Base-by-base conservation (phyloP, 2,888 invertebrate genomes). In the Catocala fraxini region DNA sequence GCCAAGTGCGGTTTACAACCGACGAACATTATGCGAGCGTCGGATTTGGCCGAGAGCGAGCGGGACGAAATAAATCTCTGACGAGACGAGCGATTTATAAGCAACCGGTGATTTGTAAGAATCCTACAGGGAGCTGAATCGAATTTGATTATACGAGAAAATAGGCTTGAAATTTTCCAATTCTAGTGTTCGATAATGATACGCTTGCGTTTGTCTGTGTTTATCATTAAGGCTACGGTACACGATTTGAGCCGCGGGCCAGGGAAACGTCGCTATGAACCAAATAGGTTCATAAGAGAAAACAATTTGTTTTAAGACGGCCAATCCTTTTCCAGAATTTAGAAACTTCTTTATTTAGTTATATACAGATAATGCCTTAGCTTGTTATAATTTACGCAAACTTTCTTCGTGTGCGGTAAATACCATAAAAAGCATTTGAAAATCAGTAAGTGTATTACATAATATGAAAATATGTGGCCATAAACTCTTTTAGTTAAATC, bases 101-200 rank as follows among this genome's bases (percentile, higher is more conserved):
- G 86, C 88, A 86, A 85, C 87, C 85, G 87, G 88, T 89, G 89
- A 91, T 89, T 89, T 89, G 89, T 88, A 89, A 89, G 86, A 88
- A 89, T 84, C 82, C 90, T 82, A 81, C 74, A 65, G 87, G 86
- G 88, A 86, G 79, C 74, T 57, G 67, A 72, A 84, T 82, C 82
- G 82, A 81, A 84, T 89, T 85, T 85, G 84, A 85, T 87, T 86
- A 83, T 79, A 80, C 65, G 70, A 73, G 82, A 82, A 84, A 86
- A 86, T 83, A 81, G 79, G 81, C 81, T 79, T 82, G 80, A 84
- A 84, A 83, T 84, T 86, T 86, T 83, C 71, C 80, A 77, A 80
- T 81, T 85, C 75, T 81, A 81, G 80, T 78, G 71, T 79, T 77
- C 73, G 41, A 46, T 70, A 66, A 75, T 71, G 62, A 73, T 66